Base-by-base conservation (phyloP, 1,140 invertebrate genomes). In the Bombus huntii region DNA sequence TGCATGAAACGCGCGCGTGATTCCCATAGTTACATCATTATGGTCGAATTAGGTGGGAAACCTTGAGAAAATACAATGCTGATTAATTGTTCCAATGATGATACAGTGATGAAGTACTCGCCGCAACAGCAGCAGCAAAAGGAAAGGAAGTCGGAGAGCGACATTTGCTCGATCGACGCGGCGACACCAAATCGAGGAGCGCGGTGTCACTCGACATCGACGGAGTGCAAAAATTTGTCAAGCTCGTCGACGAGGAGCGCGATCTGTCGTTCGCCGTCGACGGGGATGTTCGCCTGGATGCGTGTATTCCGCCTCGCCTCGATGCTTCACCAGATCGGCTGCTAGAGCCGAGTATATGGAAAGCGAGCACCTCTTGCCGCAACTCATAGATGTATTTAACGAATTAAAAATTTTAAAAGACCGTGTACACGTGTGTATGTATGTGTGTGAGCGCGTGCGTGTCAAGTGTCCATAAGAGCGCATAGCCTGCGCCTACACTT, bases 221-320 rank as follows among this genome's bases (percentile, higher is more conserved):
- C 81, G 62, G 88, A 91, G 12, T 85, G 76, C n/a, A 89, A 87
- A 53, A 76, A 72, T 70, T 85, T 82, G 66, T 90, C 90, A 68
- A 80, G 82, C 44, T 81, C 91, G 73, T 82, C 88, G 31, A 89
- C 80, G 84, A 91, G 89, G 73, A 88, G 81, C 78, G 78, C 88
- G 72, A 85, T 83, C 75, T 91, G 75, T 85, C 90, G 84, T 37
- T 86, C 89, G 59, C 91, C 89, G 22, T 92, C 92, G 47, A 92
- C 92, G 74, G 94, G 93, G 42, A 94, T 95, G 91, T 95, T 95
- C 85, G 94, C 94, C 77, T 95, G 94, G 94, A 94, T 95, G 93
- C 93, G 94, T 15, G 94, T 95, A 74, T 95, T 95, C 80, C 92
- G 94, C 80, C 89, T 95, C 73, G 94, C 94, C 31, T 91, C 92